phyloP scores from a whole-genome alignment of 2,797 vertebrate species.

The Sebastolobus altivelis region DNA sequence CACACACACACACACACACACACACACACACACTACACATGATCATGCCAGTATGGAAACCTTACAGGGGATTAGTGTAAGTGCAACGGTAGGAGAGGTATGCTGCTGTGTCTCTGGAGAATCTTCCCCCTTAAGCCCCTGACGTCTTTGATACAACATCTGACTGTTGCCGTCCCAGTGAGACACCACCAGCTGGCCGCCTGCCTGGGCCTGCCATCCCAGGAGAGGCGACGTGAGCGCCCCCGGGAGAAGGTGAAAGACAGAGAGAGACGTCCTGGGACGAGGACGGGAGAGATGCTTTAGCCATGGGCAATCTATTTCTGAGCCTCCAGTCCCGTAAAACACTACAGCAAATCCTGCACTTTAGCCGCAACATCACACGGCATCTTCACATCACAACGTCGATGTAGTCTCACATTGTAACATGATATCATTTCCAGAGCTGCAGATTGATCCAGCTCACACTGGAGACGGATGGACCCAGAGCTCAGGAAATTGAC shows the following conservation, averaged over 20 bases:
- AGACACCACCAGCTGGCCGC: constrained; percentile 56
- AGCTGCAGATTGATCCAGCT: constrained; percentile 68
- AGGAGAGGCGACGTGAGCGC: constrained; percentile 38
- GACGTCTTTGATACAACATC: constrained; percentile 56
- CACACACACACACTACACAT: constrained; percentile 35
- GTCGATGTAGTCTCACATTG: constrained; percentile 48
- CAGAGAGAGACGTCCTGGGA: constrained; percentile 16
- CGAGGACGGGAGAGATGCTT: constrained; percentile 15
- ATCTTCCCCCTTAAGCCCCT: constrained; percentile 25
- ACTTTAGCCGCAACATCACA: constrained; percentile 43
- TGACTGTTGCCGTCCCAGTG: constrained; percentile 39
- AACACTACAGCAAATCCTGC: constrained; percentile 33
- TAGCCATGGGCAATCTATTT: constrained; percentile 35
- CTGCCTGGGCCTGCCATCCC: constrained; percentile 55
- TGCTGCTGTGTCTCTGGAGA: constrained; percentile 46
- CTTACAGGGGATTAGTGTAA: constrained; percentile 55
- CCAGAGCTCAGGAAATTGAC: constrained; percentile 77
- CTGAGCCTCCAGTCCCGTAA: background rate
- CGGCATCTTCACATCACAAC: constrained; percentile 36
- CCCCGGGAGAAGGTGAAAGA: constrained; percentile 33
- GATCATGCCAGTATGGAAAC: constrained; percentile 57
- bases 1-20: constrained; percentile 32
- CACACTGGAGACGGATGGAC: constrained; percentile 66
- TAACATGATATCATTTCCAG: constrained; percentile 67
- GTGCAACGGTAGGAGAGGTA: constrained; percentile 29